Conservation (phyloP, 2,113 vertebrate species). For the Emydura subglobosa region DNA sequence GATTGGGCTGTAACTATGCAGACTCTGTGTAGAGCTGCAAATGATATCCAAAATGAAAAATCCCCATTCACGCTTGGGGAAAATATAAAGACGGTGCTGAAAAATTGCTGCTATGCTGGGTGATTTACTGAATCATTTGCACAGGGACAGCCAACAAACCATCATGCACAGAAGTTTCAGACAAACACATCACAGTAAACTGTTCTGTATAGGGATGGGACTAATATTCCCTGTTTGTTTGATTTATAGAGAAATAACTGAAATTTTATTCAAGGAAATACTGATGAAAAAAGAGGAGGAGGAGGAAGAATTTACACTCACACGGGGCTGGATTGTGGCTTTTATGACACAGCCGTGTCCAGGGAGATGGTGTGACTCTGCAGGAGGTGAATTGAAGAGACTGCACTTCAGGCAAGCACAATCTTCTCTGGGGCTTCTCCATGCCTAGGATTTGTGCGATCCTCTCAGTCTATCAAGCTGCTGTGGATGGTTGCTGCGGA, state of each 20-base stretch:
- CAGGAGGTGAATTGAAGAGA: neutral
- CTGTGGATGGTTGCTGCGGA: neutral
- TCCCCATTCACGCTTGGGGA: neutral
- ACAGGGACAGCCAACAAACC: constrained; percentile 38
- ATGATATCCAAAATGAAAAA: constrained; percentile 12
- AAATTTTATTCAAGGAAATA: constrained; percentile 58
- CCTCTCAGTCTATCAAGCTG: neutral
- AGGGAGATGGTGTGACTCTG: neutral
- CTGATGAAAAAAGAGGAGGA: constrained; percentile 45
- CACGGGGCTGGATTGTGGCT: neutral
- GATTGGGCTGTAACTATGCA: neutral
- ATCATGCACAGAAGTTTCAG: constrained; percentile 19
- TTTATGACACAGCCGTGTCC: neutral
- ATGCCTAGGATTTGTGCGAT: neutral
- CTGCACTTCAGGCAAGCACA: neutral
- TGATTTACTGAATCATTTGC: constrained; percentile 70
- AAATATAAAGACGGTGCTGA: constrained; percentile 56
- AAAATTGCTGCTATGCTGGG: neutral
- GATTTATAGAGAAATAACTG: constrained; percentile 35
- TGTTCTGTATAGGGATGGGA: constrained; percentile 62
- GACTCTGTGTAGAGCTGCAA: constrained; percentile 3
- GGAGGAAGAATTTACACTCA: constrained; percentile 31
- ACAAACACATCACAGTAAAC: constrained; percentile 64
- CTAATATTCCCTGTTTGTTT: constrained; percentile 45
- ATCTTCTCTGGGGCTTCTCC: neutral